Evolutionary conservation across 2,113 vertebrate genomes (phyloP).

Genomic region (Podarcis muralis): DNA sequence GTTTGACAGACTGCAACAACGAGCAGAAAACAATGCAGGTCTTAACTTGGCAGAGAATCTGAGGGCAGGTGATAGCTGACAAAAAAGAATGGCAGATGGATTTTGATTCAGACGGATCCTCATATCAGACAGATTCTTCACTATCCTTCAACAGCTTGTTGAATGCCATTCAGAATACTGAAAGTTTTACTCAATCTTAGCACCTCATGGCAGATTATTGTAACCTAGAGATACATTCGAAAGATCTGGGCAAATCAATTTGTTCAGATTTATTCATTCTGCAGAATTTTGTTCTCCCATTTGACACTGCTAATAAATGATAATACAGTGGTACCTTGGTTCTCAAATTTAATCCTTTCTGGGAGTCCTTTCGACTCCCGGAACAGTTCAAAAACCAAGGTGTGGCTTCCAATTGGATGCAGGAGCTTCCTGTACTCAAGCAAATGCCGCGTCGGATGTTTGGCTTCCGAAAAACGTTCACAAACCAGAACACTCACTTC

Average conservation of each 20-base stretch:
- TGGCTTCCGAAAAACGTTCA: too few species aligned
- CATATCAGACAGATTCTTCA: conserved; percentile 26
- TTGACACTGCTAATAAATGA: neutral
- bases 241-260: neutral
- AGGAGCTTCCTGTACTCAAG: too few species aligned
- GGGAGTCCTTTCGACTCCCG: too few species aligned
- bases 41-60: conserved; percentile 41
- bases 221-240: neutral
- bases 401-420: too few species aligned
- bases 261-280: neutral
- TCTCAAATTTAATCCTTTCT: too few species aligned
- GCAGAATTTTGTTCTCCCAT: neutral
- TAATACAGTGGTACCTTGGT: neutral
- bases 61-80: conserved; percentile 54
- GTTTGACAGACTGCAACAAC: conserved; percentile 62
- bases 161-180: neutral
- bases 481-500: too few species aligned
- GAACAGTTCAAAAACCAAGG: too few species aligned
- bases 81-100: conserved; percentile 58
- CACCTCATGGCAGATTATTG: conserved; percentile 23
- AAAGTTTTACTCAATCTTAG: conserved; percentile 30
- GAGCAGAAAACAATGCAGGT: conserved; percentile 56
- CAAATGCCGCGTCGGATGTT: too few species aligned
- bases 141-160: conserved; percentile 37
- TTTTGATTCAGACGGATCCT: conserved; percentile 45